Base-by-base conservation (phyloP, 1,140 invertebrate species). In the Lanistes nyassanus region DNA sequence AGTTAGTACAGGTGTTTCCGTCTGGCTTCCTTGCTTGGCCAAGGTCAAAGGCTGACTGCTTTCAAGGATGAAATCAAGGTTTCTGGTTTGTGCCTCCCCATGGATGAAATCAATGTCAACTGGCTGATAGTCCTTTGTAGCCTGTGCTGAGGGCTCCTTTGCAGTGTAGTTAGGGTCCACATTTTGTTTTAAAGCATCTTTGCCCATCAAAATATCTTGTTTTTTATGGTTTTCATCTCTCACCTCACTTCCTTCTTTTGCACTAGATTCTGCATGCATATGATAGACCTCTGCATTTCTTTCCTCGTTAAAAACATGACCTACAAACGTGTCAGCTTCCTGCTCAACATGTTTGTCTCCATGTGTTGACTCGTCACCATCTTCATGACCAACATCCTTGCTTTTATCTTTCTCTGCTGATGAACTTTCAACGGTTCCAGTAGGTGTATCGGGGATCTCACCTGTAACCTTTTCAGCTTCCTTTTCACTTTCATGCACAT, bases 101-200 rank as follows among this genome's bases (percentile, higher is more conserved):
- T 36, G 53, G 34, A 55, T 53, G 26, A 37, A 51, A 26, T n/a
- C 29, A 42, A 67, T 70, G 39, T 73, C 62, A 36, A 65, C 72
- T 29, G 72, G 60, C 51, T 65, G 58, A 31, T 74, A 47, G 51
- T 39, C 34, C 26, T 53, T 55, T n/a, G 26, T 47, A 36, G 31
- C 37, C 11, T 60, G 42, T 13, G 53, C 42, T 56, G 58, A 36
- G 5, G 66, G 74, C 29, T 68, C 55, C 29, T 66, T 29, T 29
- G 51, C 51, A 51, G 19, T 62, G 31, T 71, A 67, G 19, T 76
- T 74, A 26, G 39, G 70, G 23, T 70, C 34, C 53, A 66, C 58
- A 55, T 68, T 56, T 21, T 29, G 47, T 36, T 31, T 56, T 5
- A n/a, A n/a, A 0, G 51, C 69, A 21, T 79, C 74, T 39, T 39